These are phyloP conservation scores for Lagopus leucura DNA, from an alignment of 2,113 vertebrate genomes.

Conservation along the genomic window DNA sequence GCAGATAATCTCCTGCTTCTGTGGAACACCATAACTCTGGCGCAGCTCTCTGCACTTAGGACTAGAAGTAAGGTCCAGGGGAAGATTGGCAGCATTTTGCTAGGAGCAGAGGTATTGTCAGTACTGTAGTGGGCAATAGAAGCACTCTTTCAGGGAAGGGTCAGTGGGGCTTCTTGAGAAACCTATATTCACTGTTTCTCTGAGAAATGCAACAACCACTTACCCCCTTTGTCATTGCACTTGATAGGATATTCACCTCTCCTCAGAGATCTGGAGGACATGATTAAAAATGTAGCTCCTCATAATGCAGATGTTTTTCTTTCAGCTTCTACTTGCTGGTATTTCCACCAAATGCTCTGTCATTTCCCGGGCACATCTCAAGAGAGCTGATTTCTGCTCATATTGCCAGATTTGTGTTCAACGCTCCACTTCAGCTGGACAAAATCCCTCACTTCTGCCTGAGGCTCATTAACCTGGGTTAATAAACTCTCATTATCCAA, in stretches of 20 bases:
- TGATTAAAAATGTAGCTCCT: not conserved
- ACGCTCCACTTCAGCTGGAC: not conserved
- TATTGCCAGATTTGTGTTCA: not conserved
- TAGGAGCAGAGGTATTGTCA: not conserved
- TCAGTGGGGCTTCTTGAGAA: not conserved
- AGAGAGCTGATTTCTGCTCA: not conserved
- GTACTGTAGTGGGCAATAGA: not conserved
- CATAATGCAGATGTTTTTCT: conserved; percentile 31
- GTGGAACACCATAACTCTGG: not conserved
- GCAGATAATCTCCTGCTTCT: not conserved
- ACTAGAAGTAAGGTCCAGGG: not conserved
- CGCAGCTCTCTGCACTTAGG: not conserved
- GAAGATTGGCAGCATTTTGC: not conserved
- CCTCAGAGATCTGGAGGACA: not conserved
- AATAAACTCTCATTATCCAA: conserved; percentile 67
- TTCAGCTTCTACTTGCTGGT: not conserved
- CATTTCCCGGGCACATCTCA: not conserved
- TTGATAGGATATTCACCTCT: not conserved
- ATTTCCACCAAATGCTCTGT: conserved; percentile 23
- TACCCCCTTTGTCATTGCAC: not conserved
- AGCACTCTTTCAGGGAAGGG: not conserved
- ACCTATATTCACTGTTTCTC: not conserved
- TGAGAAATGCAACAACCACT: not conserved
- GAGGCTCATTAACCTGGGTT: conserved; percentile 65
- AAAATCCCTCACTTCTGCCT: conserved; percentile 37